A percentile compares a stretch with the other conserved stretches of the same genome.
Conservation (phyloP, 2,113 vertebrate species). For the Cebus imitator region DNA sequence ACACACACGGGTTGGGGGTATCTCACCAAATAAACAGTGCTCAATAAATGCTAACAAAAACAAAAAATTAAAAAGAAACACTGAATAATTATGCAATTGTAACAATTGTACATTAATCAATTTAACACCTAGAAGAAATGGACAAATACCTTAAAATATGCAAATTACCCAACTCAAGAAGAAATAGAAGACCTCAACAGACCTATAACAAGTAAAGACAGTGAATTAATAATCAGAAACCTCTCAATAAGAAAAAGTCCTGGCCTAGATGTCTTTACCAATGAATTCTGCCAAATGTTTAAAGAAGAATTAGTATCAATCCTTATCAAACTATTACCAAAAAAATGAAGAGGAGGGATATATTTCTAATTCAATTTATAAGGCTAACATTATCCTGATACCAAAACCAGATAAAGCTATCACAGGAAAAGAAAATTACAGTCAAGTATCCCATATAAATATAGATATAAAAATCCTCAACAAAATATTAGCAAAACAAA, state of each 20-base stretch:
- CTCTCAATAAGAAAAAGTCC: neutral
- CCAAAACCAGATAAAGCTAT: neutral
- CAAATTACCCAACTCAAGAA: slow-evolving; percentile 14
- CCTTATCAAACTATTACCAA: neutral
- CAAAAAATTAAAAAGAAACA: slow-evolving; percentile 47
- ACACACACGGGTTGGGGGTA: neutral
- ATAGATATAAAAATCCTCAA: neutral
- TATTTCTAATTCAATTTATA: neutral
- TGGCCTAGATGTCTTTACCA: neutral
- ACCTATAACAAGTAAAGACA: slow-evolving; percentile 32
- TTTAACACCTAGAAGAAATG: slow-evolving; percentile 24
- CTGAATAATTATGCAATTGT: neutral
- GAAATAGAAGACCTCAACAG: neutral
- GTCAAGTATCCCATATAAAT: neutral
- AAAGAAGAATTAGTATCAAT: neutral
- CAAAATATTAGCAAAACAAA: slow-evolving; percentile 32
- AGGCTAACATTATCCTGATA: neutral
- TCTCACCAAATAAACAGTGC: neutral
- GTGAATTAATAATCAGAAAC: slow-evolving; percentile 28
- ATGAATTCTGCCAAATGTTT: neutral
- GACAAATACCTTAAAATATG: slow-evolving; percentile 43
- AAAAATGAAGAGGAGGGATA: neutral
- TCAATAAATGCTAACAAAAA: slow-evolving; percentile 19
- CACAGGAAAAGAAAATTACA: slow-evolving; percentile 11
- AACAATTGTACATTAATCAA: neutral